Percentiles rank a stretch among this genome's conserved stretches.
Conservation (phyloP, 2,797 vertebrate genomes). For the Falco columbarius region DNA sequence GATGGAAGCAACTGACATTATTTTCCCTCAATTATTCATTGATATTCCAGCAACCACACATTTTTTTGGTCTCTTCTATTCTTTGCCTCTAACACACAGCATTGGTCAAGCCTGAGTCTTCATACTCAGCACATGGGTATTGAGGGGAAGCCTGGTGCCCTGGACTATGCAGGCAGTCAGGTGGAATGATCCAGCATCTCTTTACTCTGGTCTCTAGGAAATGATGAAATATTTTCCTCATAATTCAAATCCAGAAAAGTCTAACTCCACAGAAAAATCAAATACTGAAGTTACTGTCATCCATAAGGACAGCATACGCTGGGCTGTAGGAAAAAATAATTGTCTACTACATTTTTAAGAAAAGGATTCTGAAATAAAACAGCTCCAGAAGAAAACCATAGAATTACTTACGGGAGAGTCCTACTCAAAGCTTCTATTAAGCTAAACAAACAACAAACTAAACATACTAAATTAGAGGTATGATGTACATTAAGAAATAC, state of each 20-base stretch:
- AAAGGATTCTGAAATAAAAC: neutral
- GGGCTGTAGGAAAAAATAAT: neutral
- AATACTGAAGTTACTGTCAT: neutral
- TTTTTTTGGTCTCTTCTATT: neutral
- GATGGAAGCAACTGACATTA: neutral
- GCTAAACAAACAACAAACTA: neutral
- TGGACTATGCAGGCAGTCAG: neutral
- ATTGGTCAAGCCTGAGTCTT: neutral
- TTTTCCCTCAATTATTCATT: neutral
- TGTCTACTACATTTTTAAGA: neutral
- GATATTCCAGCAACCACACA: neutral
- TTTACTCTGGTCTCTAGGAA: neutral
- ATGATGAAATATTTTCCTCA: neutral
- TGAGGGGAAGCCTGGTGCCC: neutral
- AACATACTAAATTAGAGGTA: neutral
- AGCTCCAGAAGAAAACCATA: neutral
- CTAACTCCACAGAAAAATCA: neutral
- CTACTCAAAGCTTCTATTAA: neutral
- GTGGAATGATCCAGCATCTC: neutral
- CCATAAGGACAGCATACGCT: neutral
- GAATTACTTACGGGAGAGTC: neutral
- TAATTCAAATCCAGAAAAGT: neutral
- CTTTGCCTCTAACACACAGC: neutral
- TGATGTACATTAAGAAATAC: neutral
- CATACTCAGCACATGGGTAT: rapidly evolving